A percentile compares a stretch with the other conserved stretches of the same genome.
phyloP scores from a whole-genome alignment of 2,113 vertebrate genomes.

The Eulacestoma nigropectus region DNA sequence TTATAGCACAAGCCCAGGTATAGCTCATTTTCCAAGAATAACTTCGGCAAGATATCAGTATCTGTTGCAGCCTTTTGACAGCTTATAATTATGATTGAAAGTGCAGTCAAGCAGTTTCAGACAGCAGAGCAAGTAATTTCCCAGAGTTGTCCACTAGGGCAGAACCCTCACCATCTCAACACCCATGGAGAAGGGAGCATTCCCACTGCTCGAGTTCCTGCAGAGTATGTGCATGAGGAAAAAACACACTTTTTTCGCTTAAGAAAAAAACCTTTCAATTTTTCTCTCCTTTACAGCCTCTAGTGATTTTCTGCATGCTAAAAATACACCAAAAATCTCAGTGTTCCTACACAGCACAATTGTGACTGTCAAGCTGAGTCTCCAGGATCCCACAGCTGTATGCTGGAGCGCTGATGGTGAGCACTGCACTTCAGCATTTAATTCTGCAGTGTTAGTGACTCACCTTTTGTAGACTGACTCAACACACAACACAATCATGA shows the following conservation, averaged over 20 bases:
- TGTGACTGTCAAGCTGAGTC: neutral
- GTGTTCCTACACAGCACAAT: neutral
- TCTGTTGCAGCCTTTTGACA: constrained; percentile 19
- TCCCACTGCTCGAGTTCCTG: neutral
- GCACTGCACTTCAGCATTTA: neutral
- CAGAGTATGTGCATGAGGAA: neutral
- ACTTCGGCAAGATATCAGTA: neutral
- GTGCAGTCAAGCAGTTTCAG: neutral
- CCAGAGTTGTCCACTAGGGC: neutral
- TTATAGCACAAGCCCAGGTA: neutral
- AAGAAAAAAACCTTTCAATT: neutral
- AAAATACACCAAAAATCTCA: neutral
- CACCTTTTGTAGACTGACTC: neutral
- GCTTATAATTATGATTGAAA: neutral
- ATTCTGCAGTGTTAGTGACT: neutral
- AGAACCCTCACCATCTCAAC: neutral
- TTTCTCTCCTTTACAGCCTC: neutral
- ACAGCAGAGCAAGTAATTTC: neutral
- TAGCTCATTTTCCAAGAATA: neutral
- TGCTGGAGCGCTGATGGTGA: neutral
- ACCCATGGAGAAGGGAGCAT: fast-evolving
- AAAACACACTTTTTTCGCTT: neutral
- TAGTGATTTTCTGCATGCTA: neutral
- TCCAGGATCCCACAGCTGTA: neutral
- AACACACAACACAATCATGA: neutral